Conservation (phyloP, 2,888 invertebrate species). For the Eupithecia pulchellata region DNA sequence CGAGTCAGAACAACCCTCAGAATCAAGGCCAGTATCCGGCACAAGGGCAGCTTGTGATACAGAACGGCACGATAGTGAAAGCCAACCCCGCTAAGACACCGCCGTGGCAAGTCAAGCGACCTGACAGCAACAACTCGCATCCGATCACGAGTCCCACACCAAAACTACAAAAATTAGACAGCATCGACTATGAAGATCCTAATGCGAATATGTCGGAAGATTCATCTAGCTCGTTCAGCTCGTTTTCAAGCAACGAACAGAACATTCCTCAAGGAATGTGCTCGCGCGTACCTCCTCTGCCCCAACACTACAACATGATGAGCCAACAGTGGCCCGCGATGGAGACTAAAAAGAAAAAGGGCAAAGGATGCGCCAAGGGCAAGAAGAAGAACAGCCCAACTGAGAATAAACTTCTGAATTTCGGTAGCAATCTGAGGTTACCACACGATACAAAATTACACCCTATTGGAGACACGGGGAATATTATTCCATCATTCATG, state of each 20-base stretch:
- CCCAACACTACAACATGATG: conserved; percentile 86
- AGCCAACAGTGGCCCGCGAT: conserved; percentile 75
- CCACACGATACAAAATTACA: conserved; percentile 73
- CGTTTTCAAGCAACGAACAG: conserved; percentile 68
- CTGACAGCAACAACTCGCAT: conserved; percentile 60
- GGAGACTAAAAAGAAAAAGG: conserved; percentile 81
- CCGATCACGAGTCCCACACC: conserved; percentile 68
- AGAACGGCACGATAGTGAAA: conserved; percentile 80
- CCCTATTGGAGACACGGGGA: conserved; percentile 78
- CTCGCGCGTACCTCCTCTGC: conserved; percentile 90
- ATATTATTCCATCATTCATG: conserved; percentile 92
- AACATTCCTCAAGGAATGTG: conserved; percentile 82
- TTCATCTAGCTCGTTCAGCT: conserved; percentile 64
- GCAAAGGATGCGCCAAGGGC: conserved; percentile 83
- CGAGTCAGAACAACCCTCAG: conserved; percentile 64
- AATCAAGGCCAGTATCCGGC: conserved; percentile 68
- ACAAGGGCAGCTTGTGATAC: conserved; percentile 77
- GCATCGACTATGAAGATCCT: conserved; percentile 69
- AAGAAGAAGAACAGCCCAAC: conserved; percentile 78
- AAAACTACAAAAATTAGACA: conserved; percentile 70
- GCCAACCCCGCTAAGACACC: conserved; percentile 84
- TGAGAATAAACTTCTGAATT: conserved; percentile 67
- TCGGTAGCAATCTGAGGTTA: conserved; percentile 66
- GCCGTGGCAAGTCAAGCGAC: conserved; percentile 85
- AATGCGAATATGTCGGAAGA: conserved; percentile 72